phyloP scores from a whole-genome alignment of 2,888 invertebrate genomes.

The Rhagonycha fulva region DNA sequence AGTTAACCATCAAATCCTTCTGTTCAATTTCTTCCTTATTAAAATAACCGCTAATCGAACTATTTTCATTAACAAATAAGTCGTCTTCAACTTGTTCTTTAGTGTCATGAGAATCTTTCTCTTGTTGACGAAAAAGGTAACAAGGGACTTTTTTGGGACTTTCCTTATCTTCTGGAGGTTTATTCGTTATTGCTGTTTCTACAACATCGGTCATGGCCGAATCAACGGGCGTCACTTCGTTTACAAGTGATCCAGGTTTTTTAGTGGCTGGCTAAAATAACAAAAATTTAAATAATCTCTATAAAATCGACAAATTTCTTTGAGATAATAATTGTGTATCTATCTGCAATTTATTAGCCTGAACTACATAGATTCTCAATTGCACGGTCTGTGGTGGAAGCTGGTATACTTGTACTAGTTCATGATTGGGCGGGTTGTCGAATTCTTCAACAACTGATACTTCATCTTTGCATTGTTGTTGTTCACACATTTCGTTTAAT shows the following conservation, averaged over 20 bases:
- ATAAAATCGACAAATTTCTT: not conserved
- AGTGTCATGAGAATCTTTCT: slow-evolving; percentile 6
- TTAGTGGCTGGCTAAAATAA: slow-evolving; percentile 48
- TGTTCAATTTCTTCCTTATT: slow-evolving; percentile 19
- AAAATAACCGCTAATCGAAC: slow-evolving; percentile 9
- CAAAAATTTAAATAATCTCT: not conserved
- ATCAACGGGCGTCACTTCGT: slow-evolving; percentile 65
- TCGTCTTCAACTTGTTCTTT: slow-evolving; percentile 37
- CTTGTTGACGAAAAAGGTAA: slow-evolving; percentile 39
- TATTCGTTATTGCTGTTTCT: slow-evolving; percentile 59
- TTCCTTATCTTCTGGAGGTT: slow-evolving; percentile 49
- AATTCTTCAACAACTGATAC: slow-evolving; percentile 28
- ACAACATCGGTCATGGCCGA: slow-evolving; percentile 73
- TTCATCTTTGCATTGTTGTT: slow-evolving; percentile 40
- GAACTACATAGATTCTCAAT: slow-evolving; percentile 45
- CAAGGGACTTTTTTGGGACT: slow-evolving; percentile 51
- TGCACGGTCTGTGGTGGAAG: slow-evolving; percentile 19
- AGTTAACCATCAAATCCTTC: slow-evolving; percentile 15
- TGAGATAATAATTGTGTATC: not conserved
- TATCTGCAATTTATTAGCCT: slow-evolving; percentile 52
- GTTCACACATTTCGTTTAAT: slow-evolving; percentile 52
- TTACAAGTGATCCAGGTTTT: slow-evolving; percentile 47
- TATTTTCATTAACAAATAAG: slow-evolving; percentile 6
- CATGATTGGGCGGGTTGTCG: slow-evolving; percentile 22
- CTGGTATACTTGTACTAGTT: slow-evolving; percentile 24